phyloP scores from a whole-genome alignment of 2,113 vertebrate species.

The Sapajus apella region DNA sequence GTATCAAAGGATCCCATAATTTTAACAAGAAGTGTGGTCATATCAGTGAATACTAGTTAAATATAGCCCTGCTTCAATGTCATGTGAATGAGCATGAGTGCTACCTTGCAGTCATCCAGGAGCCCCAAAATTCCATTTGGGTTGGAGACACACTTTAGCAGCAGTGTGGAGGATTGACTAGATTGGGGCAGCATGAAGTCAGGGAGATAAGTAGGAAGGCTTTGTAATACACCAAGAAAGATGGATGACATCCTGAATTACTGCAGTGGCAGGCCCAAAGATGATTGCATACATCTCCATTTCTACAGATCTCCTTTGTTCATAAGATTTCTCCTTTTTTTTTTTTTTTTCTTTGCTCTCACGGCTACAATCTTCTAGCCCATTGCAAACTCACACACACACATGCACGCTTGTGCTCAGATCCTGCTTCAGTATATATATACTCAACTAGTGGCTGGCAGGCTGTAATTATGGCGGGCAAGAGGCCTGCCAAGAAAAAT shows the following conservation, averaged over 20 bases:
- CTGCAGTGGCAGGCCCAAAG: neutral
- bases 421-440: constrained; percentile 40
- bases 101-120: neutral
- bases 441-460: constrained; percentile 16
- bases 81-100: constrained; percentile 15
- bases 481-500: constrained; percentile 41
- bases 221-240: constrained; percentile 31
- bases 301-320: constrained; percentile 26
- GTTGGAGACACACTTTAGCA: neutral
- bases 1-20: constrained; percentile 33
- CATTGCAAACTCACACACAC: neutral
- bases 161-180: neutral
- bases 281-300: neutral
- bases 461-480: constrained; percentile 29
- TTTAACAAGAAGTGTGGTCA: neutral
- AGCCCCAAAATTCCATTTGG: neutral
- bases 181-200: neutral
- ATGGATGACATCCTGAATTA: neutral
- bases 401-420: neutral
- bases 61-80: neutral
- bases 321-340: neutral
- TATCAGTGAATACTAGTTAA: neutral
- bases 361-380: neutral
- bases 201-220: neutral
- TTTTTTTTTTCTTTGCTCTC: neutral